Conservation (phyloP, 1,140 invertebrate genomes). For the Ips nitidus region DNA sequence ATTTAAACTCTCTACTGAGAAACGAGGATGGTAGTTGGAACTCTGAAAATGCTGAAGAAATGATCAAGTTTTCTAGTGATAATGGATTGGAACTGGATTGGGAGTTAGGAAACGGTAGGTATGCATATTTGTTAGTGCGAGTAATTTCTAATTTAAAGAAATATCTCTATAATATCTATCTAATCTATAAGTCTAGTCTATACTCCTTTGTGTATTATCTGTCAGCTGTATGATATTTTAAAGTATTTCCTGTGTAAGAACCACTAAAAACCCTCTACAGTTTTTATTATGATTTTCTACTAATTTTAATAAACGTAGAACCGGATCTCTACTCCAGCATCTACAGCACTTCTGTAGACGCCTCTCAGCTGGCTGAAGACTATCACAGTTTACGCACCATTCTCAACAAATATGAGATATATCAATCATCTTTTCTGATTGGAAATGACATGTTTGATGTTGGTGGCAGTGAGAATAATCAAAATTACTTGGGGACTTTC, state of each 20-base stretch:
- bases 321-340: slow-evolving; percentile 67
- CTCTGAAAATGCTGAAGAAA: slow-evolving; percentile 61
- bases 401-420: slow-evolving; percentile 57
- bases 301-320: slow-evolving; percentile 51
- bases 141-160: too few relatives aligned
- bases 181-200: too few relatives aligned
- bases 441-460: slow-evolving; percentile 61
- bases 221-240: too few relatives aligned
- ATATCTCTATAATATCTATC: too few relatives aligned
- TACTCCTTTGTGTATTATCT: too few relatives aligned
- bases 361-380: slow-evolving; percentile 64
- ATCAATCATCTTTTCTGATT: slow-evolving; percentile 60
- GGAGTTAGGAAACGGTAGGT: slow-evolving; percentile 73
- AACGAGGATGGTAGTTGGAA: slow-evolving; percentile 62
- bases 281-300: too few relatives aligned
- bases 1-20: slow-evolving; percentile 66
- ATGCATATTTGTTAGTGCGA: neutral
- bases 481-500: slow-evolving; percentile 63
- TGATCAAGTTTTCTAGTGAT: slow-evolving; percentile 61
- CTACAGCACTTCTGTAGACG: slow-evolving; percentile 60
- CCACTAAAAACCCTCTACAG: too few relatives aligned
- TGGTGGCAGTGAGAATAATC: slow-evolving; percentile 54
- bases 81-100: slow-evolving; percentile 61
- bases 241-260: too few relatives aligned
- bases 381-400: slow-evolving; percentile 60